A percentile compares a stretch with the other conserved stretches of the same genome.
These are phyloP conservation scores for Tiaroga cobitis DNA, from an alignment of 2,797 vertebrate species.

Conservation along the genomic window DNA sequence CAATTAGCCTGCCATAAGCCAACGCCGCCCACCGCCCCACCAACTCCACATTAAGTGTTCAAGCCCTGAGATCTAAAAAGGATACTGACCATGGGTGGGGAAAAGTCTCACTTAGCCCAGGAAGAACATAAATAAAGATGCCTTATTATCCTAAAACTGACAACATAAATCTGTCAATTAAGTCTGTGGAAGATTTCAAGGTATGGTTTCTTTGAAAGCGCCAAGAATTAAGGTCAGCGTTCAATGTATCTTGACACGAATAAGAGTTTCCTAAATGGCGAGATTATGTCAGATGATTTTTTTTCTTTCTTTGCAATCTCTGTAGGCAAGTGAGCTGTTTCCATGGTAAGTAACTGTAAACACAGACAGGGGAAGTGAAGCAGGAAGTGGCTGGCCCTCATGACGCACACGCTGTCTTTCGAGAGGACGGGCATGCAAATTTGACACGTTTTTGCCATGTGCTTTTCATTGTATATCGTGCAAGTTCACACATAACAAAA, in stretches of 20 bases:
- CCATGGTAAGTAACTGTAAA: slow-evolving; percentile 64
- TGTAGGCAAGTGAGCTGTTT: slow-evolving; percentile 53
- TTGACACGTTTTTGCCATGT: slow-evolving; percentile 42
- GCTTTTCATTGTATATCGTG: slow-evolving; percentile 4
- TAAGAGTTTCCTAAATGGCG: slow-evolving; percentile 50
- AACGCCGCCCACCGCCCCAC: neutral
- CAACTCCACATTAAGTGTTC: neutral
- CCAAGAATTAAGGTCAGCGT: slow-evolving; percentile 5
- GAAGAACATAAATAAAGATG: slow-evolving; percentile 26
- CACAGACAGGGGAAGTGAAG: slow-evolving; percentile 70
- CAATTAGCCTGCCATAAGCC: slow-evolving; percentile 24
- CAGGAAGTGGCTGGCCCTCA: slow-evolving; percentile 49
- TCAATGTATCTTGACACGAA: neutral
- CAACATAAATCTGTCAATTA: slow-evolving; percentile 18
- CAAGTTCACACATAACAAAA: neutral
- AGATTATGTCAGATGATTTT: slow-evolving; percentile 37
- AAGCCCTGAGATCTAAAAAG: slow-evolving; percentile 12
- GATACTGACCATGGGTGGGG: neutral
- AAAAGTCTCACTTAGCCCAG: slow-evolving; percentile 44
- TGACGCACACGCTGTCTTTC: slow-evolving; percentile 55
- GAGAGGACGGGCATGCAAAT: slow-evolving; percentile 37
- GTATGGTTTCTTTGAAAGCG: neutral
- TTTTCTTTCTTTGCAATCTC: slow-evolving; percentile 12
- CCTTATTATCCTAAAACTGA: slow-evolving; percentile 19
- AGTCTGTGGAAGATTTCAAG: neutral